Evolutionary conservation across 2,797 vertebrate species (phyloP), one percentile per base, ranked within the genome.

Genomic region (Acanthopagrus latus): DNA sequence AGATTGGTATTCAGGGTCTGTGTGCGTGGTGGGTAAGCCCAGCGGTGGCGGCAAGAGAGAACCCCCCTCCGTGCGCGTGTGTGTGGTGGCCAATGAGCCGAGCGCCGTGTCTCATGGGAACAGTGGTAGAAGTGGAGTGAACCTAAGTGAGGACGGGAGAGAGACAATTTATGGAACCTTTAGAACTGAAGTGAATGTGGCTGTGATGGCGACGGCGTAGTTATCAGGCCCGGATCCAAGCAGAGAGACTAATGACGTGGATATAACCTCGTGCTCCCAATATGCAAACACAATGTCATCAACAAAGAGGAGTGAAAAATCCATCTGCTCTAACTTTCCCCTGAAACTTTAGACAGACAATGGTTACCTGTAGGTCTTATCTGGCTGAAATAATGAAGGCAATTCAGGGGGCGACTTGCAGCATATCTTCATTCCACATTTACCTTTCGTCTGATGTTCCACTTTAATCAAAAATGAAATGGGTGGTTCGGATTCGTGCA

Each of bases 41-140:
- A 81, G 83, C 50, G 48, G 86, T 82, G 81, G 77, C 65, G 58
- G 81, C 11, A 17, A 76, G 71, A 78, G 58, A 90, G 78, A 82
- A 74, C 60, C 85, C 72, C 79, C 81, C 74, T 47, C 54, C 18
- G 64, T 41, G 71, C 41, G 66, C 7, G 46, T 75, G 85, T 81
- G 88, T 83, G 76, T 56, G 89, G 86, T 86, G 74, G 85, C 83
- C 90, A 92, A 89, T 91, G 90, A 93, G 90, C 86, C 87, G 63
- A 80, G 82, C 43, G 33, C 67, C 25, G 64, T 43, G 78, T 85
- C 88, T 90, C 84, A 18, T 68, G 82, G 86, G 88, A 88, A 81
- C 85, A 27, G 78, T 82, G 85, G 78, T 47, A 66, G 80, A 71
- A 86, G 64, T 47, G 81, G 51, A 81, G 83, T 29, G 80, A 83